Evolutionary conservation across 1,140 invertebrate species (phyloP), one percentile per base, ranked within the genome.

Genomic region (Brachionus rotundiformis): DNA sequence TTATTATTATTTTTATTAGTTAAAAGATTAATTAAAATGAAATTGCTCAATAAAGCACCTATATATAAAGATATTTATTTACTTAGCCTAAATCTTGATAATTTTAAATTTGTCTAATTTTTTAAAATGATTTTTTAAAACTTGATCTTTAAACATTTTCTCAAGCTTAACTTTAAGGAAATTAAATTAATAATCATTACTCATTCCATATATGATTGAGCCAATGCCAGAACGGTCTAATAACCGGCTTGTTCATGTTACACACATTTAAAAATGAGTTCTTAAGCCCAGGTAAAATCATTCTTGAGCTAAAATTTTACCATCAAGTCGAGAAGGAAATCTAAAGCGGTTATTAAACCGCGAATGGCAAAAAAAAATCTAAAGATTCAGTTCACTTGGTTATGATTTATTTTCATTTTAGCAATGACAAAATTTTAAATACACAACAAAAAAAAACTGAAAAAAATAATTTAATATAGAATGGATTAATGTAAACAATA

Each of bases 201-300:
- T 63, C 41, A 47, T 81, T 81, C 79, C 79, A 81, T 29, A 71
- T 36, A 49, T 81, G 79, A 49, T 81, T 68, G 5, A 81, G 25
- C 79, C 79, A 81, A 71, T 81, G 79, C 79, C 79, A 81, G 36
- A 81, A 81, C 3, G 79, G 36, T 81, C 79, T 25, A 23, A 59
- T 49, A 2, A 44, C 36, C 1, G 68, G 39, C 31, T 68, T 39
- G 36, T 11, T 23, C 5, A 44, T 27, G 2, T 36, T 19, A 44
- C 36, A 44, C 41, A 39, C 3, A 39, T 23, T 71, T 7, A 73
- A 73, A 10, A 73, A 13, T 23, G 19, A 25, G 41, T 25, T 73
- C 6, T 25, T 44, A 44, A 73, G 3, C 10, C 39, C 41, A 0
- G 19, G 33, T 29, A 73, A 25, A 25, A 73, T 73, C 68, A 73